Conservation (phyloP, 2,113 vertebrate species). For the Trogon surrucura region DNA sequence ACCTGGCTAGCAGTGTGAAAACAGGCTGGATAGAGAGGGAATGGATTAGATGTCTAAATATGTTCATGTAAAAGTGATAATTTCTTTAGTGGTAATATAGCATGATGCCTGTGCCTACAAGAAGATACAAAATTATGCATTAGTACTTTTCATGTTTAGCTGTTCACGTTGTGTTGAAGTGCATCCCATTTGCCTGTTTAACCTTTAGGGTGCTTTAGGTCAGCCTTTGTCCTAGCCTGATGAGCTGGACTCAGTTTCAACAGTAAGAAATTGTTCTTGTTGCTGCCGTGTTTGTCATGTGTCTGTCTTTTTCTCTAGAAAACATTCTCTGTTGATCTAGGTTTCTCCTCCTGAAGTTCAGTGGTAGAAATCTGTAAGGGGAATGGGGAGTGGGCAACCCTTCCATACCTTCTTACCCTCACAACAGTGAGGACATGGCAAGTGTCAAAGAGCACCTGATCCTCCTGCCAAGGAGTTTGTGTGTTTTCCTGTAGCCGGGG, state of each 20-base stretch:
- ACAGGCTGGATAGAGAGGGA: background rate
- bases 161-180: background rate
- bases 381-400: background rate
- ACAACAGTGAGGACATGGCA: background rate
- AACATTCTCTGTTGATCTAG: background rate
- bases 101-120: background rate
- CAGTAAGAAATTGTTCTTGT: background rate
- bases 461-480: background rate
- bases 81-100: background rate
- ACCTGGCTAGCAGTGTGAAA: background rate
- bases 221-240: background rate
- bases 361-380: background rate
- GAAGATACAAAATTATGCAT: background rate
- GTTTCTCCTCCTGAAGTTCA: background rate
- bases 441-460: background rate
- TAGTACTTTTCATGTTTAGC: accelerated
- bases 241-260: background rate
- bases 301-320: background rate
- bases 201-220: background rate
- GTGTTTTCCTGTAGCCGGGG: background rate
- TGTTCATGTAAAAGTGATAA: background rate
- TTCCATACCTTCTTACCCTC: background rate
- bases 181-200: background rate
- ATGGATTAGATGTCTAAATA: background rate
- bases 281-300: background rate